phyloP scores from a whole-genome alignment of 2,888 invertebrate species.

The Sarcophaga rosellei region DNA sequence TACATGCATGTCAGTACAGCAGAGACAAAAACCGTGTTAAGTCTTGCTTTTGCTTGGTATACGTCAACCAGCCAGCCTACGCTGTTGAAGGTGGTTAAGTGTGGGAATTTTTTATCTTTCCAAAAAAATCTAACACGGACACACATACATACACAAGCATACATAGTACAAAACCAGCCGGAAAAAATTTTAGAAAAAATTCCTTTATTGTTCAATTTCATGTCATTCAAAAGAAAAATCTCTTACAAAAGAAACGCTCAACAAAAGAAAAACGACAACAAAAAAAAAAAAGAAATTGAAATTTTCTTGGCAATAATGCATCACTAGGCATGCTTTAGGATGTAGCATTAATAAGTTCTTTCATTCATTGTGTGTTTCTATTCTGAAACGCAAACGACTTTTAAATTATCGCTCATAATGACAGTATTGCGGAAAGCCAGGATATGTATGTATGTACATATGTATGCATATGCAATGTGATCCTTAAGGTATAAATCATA shows the following conservation, averaged over 20 bases:
- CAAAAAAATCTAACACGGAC: constrained; percentile 48
- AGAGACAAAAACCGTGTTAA: background rate
- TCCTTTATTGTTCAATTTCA: constrained; percentile 55
- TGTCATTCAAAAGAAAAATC: constrained; percentile 52
- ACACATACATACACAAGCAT: constrained; percentile 32
- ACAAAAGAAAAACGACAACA: constrained; percentile 21
- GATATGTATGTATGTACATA: no score
- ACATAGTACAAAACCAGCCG: no score
- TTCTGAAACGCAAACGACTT: constrained; percentile 18
- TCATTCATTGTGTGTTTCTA: no score
- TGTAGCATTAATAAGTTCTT: background rate
- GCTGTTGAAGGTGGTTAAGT: constrained; percentile 30
- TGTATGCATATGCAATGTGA: no score
- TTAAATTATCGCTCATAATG: constrained; percentile 34
- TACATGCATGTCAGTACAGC: background rate
- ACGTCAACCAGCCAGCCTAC: constrained; percentile 15
- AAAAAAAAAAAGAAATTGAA: background rate
- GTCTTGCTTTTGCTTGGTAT: background rate
- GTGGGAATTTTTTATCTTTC: constrained; percentile 64
- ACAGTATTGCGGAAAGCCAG: background rate
- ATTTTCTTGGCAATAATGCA: constrained; percentile 30
- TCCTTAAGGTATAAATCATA: background rate
- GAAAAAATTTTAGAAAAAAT: constrained; percentile 28
- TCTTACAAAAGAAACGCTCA: background rate
- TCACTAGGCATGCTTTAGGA: background rate